Evolutionary conservation across 2,797 vertebrate species (phyloP), one percentile per base, ranked within the genome.

Genomic region (Coendou prehensilis): DNA sequence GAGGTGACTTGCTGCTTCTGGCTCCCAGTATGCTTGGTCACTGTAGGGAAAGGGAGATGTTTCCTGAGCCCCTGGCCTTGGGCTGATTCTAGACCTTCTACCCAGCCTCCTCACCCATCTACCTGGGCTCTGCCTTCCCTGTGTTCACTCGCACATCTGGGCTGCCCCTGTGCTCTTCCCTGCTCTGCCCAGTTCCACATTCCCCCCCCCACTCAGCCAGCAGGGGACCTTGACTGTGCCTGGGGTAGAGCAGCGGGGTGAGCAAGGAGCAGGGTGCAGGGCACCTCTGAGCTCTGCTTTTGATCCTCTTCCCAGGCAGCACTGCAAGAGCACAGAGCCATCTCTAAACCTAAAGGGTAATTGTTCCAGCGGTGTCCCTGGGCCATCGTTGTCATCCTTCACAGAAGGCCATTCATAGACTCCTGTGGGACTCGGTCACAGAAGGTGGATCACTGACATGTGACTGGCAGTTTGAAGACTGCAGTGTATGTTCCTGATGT

Each of bases 111-210:
- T 83, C 45, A 20, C 33, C 92, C 94, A 71, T 80, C 73, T 93
- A 85, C 69, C 85, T 90, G 52, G 20, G 23, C 86, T 87, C 82
- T 13, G 7, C 59, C 88, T 83, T 56, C 92, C 84, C 80, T 91
- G 91, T 92, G 90, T 87, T 95, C 95, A 85, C 1, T 3, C 69
- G 89, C 86, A 95, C 96, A 97, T 98, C 95, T 96, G 96, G 96
- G 95, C 92, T 20, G 23, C 71, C 93, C 95, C 95, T 95, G 84
- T 78, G 75, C 64, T 73, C 93, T 75, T 71, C 41, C 37, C 41
- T 82, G 87, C 81, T 52, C 81, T 89, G 64, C 69, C 80, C 37
- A 47, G 56, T 69, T 80, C 96, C 96, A 95, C 73, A 61, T 95
- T 95, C 92, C 52, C 85, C 91, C 57, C 47, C 22, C 56, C 83